Percentiles rank a stretch among this genome's conserved stretches.
These are phyloP conservation scores for Sarcophaga peregrina DNA, from an alignment of 1,140 invertebrate genomes.

Conservation along the genomic window DNA sequence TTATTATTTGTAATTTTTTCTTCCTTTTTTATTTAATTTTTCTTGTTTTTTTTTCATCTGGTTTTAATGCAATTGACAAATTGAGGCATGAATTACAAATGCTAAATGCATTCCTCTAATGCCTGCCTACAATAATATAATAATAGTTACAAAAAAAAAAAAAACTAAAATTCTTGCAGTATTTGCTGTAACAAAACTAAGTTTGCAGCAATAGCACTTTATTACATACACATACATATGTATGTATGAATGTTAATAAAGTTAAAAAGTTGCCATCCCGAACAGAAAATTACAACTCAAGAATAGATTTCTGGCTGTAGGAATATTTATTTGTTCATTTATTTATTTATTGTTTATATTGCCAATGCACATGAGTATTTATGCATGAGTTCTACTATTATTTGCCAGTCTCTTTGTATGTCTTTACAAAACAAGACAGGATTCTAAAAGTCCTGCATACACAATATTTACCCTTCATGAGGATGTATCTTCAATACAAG, in stretches of 20 bases:
- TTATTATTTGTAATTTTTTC: background rate
- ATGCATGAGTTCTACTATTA: background rate
- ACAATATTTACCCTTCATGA: too few relatives aligned
- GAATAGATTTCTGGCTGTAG: too few relatives aligned
- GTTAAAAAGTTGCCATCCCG: background rate
- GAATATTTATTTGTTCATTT: background rate
- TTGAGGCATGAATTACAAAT: background rate
- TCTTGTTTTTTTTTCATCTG: background rate
- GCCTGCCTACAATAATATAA: background rate
- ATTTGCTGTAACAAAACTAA: background rate
- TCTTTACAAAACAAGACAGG: background rate
- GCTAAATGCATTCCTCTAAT: background rate
- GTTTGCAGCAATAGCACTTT: constrained; percentile 6
- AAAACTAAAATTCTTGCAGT: background rate
- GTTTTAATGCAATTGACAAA: constrained; percentile 11
- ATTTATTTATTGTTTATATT: background rate
- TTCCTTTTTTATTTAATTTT: constrained; percentile 8
- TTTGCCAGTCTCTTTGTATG: background rate
- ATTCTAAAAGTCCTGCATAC: background rate
- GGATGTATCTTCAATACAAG: too few relatives aligned
- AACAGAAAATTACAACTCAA: too few relatives aligned
- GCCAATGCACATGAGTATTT: background rate
- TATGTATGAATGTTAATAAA: background rate
- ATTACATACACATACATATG: background rate
- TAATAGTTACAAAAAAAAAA: background rate